A percentile compares a stretch with the other conserved stretches of the same genome.
phyloP scores from a whole-genome alignment of 2,888 invertebrate genomes.

The Holacanthella duospinosa region DNA sequence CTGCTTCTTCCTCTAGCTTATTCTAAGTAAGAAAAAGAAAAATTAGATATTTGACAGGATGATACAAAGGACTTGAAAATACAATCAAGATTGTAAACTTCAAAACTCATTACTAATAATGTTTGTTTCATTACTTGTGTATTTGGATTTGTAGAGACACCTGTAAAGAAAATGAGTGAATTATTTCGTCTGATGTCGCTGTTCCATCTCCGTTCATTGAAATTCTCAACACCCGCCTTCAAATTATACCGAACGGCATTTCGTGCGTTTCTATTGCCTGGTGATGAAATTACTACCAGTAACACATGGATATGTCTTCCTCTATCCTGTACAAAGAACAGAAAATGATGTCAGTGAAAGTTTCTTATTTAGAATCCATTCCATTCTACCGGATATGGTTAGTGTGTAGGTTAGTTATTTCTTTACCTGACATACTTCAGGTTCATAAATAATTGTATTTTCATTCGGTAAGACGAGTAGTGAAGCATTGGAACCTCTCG shows the following conservation, averaged over 20 bases:
- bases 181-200: constrained; percentile 11
- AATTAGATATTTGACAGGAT: not conserved
- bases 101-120: not conserved
- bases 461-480: constrained; percentile 17
- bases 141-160: not conserved
- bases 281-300: constrained; percentile 27
- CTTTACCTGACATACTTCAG: constrained; percentile 11
- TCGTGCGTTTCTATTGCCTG: constrained; percentile 24
- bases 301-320: constrained; percentile 18
- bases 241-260: constrained; percentile 21
- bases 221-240: not conserved
- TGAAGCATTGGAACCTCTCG: constrained; percentile 2
- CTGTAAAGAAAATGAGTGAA: constrained; percentile 16
- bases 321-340: constrained; percentile 5
- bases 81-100: not conserved
- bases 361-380: not conserved
- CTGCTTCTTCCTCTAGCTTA: constrained; percentile 20
- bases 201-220: not conserved
- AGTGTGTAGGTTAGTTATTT: too few relatives aligned
- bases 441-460: constrained; percentile 19
- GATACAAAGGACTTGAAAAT: not conserved
- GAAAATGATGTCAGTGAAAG: not conserved
- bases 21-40: constrained; percentile 14
- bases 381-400: too few relatives aligned
- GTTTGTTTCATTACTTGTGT: not conserved